Percentiles rank a stretch among this genome's conserved stretches.
These are phyloP conservation scores for Vultur gryphus DNA, from an alignment of 2,797 vertebrate genomes.

Conservation along the genomic window DNA sequence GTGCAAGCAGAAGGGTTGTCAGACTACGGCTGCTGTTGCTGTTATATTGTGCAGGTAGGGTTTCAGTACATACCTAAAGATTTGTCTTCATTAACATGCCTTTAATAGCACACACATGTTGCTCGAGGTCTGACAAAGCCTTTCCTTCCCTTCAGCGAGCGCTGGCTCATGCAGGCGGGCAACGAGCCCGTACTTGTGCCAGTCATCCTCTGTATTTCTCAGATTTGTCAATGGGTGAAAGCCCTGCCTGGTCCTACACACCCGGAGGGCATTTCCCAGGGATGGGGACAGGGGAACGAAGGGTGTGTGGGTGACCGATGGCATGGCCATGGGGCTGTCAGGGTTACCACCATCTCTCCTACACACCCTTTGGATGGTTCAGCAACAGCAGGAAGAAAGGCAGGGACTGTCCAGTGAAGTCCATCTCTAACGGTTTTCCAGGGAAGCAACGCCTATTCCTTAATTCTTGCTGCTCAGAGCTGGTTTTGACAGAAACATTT, in stretches of 20 bases:
- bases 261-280: background rate
- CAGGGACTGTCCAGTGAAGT: background rate
- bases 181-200: rapidly evolving
- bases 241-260: background rate
- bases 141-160: background rate
- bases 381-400: background rate
- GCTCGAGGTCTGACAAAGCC: background rate
- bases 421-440: background rate
- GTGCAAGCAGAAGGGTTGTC: background rate
- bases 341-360: background rate
- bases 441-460: background rate
- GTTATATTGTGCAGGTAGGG: background rate
- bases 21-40: background rate
- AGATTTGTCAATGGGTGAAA: background rate
- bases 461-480: background rate
- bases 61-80: background rate
- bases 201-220: background rate
- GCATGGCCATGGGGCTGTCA: background rate
- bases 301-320: rapidly evolving
- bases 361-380: background rate
- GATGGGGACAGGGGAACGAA: rapidly evolving
- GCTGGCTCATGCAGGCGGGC: background rate
- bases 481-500: background rate
- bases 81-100: background rate
- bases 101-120: background rate